Conservation (phyloP, 1,140 invertebrate species). For the Cyrtorhinus lividipennis region DNA sequence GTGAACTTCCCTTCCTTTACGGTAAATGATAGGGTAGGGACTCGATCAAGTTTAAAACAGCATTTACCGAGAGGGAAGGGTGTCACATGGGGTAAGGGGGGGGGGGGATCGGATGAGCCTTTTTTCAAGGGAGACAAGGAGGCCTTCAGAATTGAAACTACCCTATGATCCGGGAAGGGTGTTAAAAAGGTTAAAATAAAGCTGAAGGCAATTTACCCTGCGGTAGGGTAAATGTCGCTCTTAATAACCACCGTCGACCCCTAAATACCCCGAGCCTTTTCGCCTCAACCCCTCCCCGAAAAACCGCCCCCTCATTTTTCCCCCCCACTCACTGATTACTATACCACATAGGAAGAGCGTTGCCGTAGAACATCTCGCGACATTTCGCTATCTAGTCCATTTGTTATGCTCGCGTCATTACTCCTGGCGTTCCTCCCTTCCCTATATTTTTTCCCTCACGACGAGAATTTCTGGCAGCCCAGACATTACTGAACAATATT, state of each 20-base stretch:
- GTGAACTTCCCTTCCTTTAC: background rate
- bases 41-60: slow-evolving; percentile 6
- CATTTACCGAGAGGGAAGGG: background rate
- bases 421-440: too few species aligned
- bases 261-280: background rate
- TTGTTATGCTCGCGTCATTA: slow-evolving; percentile 3
- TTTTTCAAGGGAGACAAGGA: background rate
- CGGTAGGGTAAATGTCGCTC: background rate
- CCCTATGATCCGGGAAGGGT: slow-evolving; percentile 19
- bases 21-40: slow-evolving; percentile 8
- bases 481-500: too few species aligned
- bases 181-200: slow-evolving; percentile 24
- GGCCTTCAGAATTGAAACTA: slow-evolving; percentile 17
- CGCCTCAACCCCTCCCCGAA: too few species aligned
- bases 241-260: background rate
- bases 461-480: too few species aligned
- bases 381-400: background rate
- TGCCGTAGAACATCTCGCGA: background rate
- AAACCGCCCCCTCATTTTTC: too few species aligned
- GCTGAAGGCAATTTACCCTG: slow-evolving; percentile 6
- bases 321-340: too few species aligned
- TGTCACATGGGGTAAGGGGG: background rate
- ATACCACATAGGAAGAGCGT: too few species aligned
- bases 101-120: background rate
- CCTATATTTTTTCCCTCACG: too few species aligned